Evolutionary conservation across 2,888 invertebrate genomes (phyloP), one percentile per base, ranked within the genome.

Genomic region (Pseudococcus viburni): DNA sequence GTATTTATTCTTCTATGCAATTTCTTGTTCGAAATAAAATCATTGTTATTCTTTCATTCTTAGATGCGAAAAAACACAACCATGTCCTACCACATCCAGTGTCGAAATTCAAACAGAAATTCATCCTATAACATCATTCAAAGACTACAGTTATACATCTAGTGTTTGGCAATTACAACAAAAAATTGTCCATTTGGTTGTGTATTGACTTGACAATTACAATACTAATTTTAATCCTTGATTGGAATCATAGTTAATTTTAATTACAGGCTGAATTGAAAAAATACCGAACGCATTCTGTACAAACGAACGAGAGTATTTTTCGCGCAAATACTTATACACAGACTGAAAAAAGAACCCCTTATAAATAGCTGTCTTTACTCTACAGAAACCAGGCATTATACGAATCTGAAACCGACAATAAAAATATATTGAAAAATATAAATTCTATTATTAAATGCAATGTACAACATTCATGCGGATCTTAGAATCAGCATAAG

Each of bases 21-120:
- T 33, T 33, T 33, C 26, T 33, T 33, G 3, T 33, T 33, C 26
- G 3, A 33, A 33, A 3, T 33, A 33, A 33, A 33, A 3, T 33
- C 26, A 33, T 33, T 33, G 1, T 33, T 3, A 33, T 33, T 33
- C 26, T 33, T 22, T 46, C n/a, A n/a, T 46, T 5, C 12, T 12
- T 0, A 80, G 80, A 42, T n/a, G n/a, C 42, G 80, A 42, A 3
- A 80, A 42, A 39, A 46, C 7, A n/a, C 80, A 80, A 73, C 9
- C 42, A 11, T 42, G 0, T 42, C 42, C 80, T 4, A 6, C 42
- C 0, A 26, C 26, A 26, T 15, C 9, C 9, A 22, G 46, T 12
- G 68, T 42, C 4, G 86, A 64, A 86, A 33, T 86, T 7, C 86
- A 86, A 42, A 86, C 86, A 15, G 86, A 86, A 64, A 64, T 22